These are phyloP conservation scores for Astatotilapia flaviijosephi DNA, from an alignment of 2,113 vertebrate species.

Conservation along the genomic window DNA sequence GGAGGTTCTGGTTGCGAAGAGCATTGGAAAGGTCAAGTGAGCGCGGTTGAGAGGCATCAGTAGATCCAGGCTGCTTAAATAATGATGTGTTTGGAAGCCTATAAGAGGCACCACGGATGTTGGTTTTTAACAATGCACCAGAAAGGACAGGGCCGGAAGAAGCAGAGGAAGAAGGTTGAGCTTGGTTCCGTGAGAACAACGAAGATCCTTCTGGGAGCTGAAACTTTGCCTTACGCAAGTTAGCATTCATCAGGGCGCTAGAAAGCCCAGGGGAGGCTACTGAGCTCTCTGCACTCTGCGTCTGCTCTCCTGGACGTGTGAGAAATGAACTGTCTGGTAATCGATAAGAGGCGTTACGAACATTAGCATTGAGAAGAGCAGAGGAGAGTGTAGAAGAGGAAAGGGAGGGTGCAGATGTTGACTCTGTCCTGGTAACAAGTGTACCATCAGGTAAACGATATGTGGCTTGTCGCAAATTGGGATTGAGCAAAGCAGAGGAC, in stretches of 20 bases:
- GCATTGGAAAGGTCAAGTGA: slow-evolving; percentile 54
- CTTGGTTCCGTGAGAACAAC: slow-evolving; percentile 40
- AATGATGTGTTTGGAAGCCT: slow-evolving; percentile 45
- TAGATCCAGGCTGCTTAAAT: slow-evolving; percentile 24
- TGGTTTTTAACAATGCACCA: slow-evolving; percentile 57
- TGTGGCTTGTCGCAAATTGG: slow-evolving; percentile 43
- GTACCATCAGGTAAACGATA: slow-evolving; percentile 59
- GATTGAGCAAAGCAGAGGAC: slow-evolving; percentile 53
- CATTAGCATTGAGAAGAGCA: slow-evolving; percentile 50
- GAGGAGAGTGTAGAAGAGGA: slow-evolving; percentile 50
- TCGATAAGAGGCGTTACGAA: slow-evolving; percentile 48
- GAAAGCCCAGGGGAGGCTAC: slow-evolving; percentile 33
- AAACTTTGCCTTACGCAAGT: slow-evolving; percentile 47
- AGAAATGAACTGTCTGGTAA: slow-evolving; percentile 56
- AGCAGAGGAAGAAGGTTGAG: neutral
- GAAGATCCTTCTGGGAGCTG: slow-evolving; percentile 52
- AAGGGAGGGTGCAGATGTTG: neutral
- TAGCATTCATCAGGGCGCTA: slow-evolving; percentile 47
- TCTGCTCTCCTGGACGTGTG: neutral
- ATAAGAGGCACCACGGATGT: slow-evolving; percentile 63
- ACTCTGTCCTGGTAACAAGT: slow-evolving; percentile 37
- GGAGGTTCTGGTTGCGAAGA: slow-evolving; percentile 47
- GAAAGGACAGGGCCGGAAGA: slow-evolving; percentile 49
- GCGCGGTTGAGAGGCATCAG: neutral
- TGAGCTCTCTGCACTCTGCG: neutral